phyloP scores from a whole-genome alignment of 2,888 invertebrate genomes.

The Neocrepidodera transversa region DNA sequence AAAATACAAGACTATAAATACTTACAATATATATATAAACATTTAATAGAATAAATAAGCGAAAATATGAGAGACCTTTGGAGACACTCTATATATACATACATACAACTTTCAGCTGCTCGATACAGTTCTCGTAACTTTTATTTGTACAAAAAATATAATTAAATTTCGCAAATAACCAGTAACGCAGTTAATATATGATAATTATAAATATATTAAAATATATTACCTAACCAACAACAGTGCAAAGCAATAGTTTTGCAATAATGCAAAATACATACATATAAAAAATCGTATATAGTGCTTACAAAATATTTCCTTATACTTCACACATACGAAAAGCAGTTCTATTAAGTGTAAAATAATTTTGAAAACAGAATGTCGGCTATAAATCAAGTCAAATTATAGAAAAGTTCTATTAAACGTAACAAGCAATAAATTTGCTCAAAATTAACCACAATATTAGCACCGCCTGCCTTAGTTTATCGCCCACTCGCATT shows the following conservation, averaged over 20 bases:
- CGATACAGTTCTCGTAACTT: conserved; percentile 35
- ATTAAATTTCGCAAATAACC: conserved; percentile 49
- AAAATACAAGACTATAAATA: not conserved
- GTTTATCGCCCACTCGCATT: conserved; percentile 29
- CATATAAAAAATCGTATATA: conserved; percentile 46
- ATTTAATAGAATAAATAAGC: not conserved
- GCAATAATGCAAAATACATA: conserved; percentile 36
- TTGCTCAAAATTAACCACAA: conserved; percentile 49
- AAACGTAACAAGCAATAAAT: conserved; percentile 53
- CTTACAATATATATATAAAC: conserved; percentile 1
- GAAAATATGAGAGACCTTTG: conserved; percentile 22
- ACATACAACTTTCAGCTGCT: conserved; percentile 36
- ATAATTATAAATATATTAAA: conserved; percentile 53
- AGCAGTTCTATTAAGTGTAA: conserved; percentile 46
- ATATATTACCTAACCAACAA: conserved; percentile 56
- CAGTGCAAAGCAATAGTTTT: conserved; percentile 51
- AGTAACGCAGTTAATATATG: conserved; percentile 50
- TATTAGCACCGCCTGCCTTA: conserved; percentile 53
- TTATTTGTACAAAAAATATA: conserved; percentile 52
- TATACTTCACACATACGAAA: conserved; percentile 54
- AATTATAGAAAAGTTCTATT: conserved; percentile 30
- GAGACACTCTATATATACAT: conserved; percentile 35
- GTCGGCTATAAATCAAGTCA: conserved; percentile 20
- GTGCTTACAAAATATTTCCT: conserved; percentile 53
- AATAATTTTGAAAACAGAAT: conserved; percentile 34